Base-by-base conservation (phyloP, 2,797 vertebrate genomes). In the Pogonophryne albipinna region DNA sequence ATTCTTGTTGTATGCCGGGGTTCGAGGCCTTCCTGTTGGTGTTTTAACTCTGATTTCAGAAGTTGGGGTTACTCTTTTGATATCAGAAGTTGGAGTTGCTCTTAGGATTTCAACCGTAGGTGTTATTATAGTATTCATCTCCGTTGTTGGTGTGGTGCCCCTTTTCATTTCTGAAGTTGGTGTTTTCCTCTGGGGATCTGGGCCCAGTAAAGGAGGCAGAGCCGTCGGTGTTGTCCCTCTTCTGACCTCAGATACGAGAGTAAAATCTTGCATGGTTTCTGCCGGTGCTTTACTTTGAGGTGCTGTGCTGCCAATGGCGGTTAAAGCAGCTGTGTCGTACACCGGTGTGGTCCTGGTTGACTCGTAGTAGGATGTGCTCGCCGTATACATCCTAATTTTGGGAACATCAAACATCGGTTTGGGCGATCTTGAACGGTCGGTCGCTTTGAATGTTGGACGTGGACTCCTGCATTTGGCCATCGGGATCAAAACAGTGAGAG, bases 361-460 rank as follows among this genome's bases (percentile, higher is more conserved):
- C 80, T 95, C 94, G 8, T 94, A 92, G 72, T 86, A 94, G 0
- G 93, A 93, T 8, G 94, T 91, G 62, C 90, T 95, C 2, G 94
- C 93, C 1, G 94, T 96, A 83, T 96, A 96, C 87, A 93, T 91
- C 66, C 91, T 91, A 38, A 96, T 96, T 83, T 95, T 89, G 62
- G 95, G 95, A 63, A 96, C 95, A 46, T 96, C 95, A 91, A 95
- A 95, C 93, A 95, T 94, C 0, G 94, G 89, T 87, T 86, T 95
- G 58, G 93, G 93, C 4, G 92, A 90, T 92, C 82, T 94, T 19
- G 93, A 89, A 50, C 58, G 79, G 70, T 94, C 92, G 0, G 81
- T 90, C 68, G 92, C 90, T 86, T 80, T 93, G 83, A 94, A 93
- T 60, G 90, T 94, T 70, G 94, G 94, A 81, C 87, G 93, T 83